Base-by-base conservation (phyloP, 2,797 vertebrate genomes). In the Notoglanidium macrostoma region DNA sequence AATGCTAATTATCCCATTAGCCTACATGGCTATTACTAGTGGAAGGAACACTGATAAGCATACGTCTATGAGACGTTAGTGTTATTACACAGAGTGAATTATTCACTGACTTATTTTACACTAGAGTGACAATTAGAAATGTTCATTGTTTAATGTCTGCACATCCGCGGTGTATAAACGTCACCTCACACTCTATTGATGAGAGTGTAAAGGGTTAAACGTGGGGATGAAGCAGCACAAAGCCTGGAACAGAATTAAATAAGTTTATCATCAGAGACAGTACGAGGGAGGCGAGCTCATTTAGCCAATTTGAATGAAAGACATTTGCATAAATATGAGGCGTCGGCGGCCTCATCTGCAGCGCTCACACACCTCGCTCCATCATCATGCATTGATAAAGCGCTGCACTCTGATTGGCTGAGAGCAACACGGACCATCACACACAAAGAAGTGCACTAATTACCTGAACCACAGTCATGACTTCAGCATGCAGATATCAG, bases 241-340 rank as follows among this genome's bases (percentile, higher is more conserved):
- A 77, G 74, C n/a, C 49, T 54, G 26, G 74, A 77, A 29, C 26
- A 32, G 74, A 77, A 77, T 55, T 32, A 78, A 55, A 57, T 78
- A 78, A 78, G 76, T 78, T 55, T 35, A 57, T 78, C 76, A 57
- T 78, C 49, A 57, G 76, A 78, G 76, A 78, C 76, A 35, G n/a
- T 19, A 57, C 8, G n/a, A 32, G 76, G 73, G 73, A 76, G 73
- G 46, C 73, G 26, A 76, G 76, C 51, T 78, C 51, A 32, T 78
- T 57, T 21, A 35, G 76, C 15, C 29, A 57, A 78, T 78, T 78
- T 57, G 51, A 76, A 76, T 54, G 35, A 35, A 78, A 78, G 15
- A 32, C 76, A 78, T 78, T 78, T 78, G 76, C 76, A 78, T 78
- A 78, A 78, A 57, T 78, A 77, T 77, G 51, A 78, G 76, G 51